Evolutionary conservation across 2,797 vertebrate species (phyloP), one percentile per base, ranked within the genome.

Genomic region (Holocentrus rufus): DNA sequence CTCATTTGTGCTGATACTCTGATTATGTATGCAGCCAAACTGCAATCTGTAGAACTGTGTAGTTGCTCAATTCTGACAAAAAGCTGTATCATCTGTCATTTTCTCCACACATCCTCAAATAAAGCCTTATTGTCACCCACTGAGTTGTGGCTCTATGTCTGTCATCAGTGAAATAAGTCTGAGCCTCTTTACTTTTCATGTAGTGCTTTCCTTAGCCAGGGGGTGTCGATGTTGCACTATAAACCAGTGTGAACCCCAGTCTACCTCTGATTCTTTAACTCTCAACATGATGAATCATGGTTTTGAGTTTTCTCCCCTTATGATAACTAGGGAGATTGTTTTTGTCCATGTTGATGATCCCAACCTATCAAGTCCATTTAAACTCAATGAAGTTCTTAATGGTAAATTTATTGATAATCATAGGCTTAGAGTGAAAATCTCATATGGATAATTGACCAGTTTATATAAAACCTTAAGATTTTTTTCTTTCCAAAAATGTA

Each of bases 51-150:
- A 86, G 70, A 87, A 60, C 79, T 61, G 71, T 87, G 85, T 81
- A 88, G 79, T 71, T 79, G 75, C 81, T 88, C 71, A 86, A 68
- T 70, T 80, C 80, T 80, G 72, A 82, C 52, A 83, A 60, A 63
- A 60, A 77, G 85, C 50, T 67, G 56, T 67, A 20, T 83, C 81
- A 85, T 67, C 71, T 80, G 65, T 52, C 80, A 79, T 86, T 68
- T 85, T 72, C 68, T 87, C 83, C 76, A 87, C 70, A 88, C 86
- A 82, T 83, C 60, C 69, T 85, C 54, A 81, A 94, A 92, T 93
- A 93, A 94, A 93, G 84, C 83, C 77, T 84, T 88, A 90, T 79
- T 79, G 81, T 89, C 89, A 90, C 82, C 82, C 66, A 81, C 34
- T 34, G 31, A 61, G 1, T 17, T n/a, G 30, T n/a, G 9, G 23